Evolutionary conservation across 2,797 vertebrate species (phyloP), one percentile per base, ranked within the genome.

Genomic region (Varecia variegata): DNA sequence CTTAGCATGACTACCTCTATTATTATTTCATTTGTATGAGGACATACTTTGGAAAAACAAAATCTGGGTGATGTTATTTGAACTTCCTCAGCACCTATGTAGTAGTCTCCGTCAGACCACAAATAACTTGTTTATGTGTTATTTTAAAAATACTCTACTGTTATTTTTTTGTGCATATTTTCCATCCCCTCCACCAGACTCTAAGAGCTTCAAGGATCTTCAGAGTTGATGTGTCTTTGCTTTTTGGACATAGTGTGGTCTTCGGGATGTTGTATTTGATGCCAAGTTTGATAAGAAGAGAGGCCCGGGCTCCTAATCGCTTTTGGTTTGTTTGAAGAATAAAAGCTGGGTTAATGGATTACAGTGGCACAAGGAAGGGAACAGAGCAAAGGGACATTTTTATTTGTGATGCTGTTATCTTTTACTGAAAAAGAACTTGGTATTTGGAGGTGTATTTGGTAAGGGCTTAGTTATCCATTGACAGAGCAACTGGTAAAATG

Each of bases 241-340:
- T 87, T 93, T 92, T 73, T 56, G 67, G 81, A 77, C 3, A 21
- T 38, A 5, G 2, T 88, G 23, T 91, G 52, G 38, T 96, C 60
- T 94, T 88, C 17, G 65, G 17, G 35, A 11, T 90, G 50, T 90
- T 90, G 95, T 62, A 40, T 93, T 79, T 67, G 67, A 45, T 80
- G 30, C 90, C 80, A 62, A 17, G 18, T 94, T 97, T 94, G 79
- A 90, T 77, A 52, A 90, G 18, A 93, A 91, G 47, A 82, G 56
- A 76, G 18, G 17, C 60, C 77, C 27, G 0, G 32, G 52, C 45
- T 90, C 73, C 81, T 62, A 23, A 50, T 91, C 50, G 67, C 92
- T 62, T 89, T 84, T 23, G 54, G 38, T 89, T 91, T 62, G 38
- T 89, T 76, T 82, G 74, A 67, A 68, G n/a, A 56, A 43, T 79